Percentiles rank a stretch among this genome's conserved stretches.
These are phyloP conservation scores for Idaea dimidiata DNA, from an alignment of 2,888 invertebrate genomes.

Conservation along the genomic window DNA sequence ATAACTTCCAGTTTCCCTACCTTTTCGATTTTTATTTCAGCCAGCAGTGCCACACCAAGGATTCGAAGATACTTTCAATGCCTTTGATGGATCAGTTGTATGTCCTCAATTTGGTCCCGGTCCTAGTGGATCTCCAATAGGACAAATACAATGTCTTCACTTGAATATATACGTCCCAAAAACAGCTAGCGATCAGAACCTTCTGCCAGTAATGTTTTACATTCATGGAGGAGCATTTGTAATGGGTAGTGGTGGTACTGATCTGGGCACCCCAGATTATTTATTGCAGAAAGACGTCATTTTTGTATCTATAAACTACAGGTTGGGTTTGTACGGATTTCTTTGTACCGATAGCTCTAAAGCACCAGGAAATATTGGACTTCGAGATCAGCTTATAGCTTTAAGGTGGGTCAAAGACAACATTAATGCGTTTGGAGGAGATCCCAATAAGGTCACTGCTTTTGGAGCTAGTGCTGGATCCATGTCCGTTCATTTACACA, in stretches of 20 bases:
- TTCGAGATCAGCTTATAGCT: slow-evolving; percentile 41
- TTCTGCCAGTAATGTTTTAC: slow-evolving; percentile 5
- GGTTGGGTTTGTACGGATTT: slow-evolving; percentile 43
- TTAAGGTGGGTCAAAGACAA: slow-evolving; percentile 41
- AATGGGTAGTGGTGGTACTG: slow-evolving; percentile 10
- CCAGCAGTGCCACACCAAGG: slow-evolving; percentile 6
- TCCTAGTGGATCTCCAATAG: background rate
- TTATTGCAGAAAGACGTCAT: slow-evolving; percentile 37
- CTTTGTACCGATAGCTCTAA: slow-evolving; percentile 37
- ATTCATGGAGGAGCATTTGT: slow-evolving; percentile 19
- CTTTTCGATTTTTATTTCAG: slow-evolving; percentile 16
- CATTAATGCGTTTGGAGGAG: slow-evolving; percentile 43
- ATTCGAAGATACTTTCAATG: slow-evolving; percentile 28
- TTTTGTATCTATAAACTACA: slow-evolving; percentile 40
- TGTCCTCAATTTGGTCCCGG: slow-evolving; percentile 10
- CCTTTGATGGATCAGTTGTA: slow-evolving; percentile 6
- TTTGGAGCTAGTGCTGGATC: slow-evolving; percentile 42
- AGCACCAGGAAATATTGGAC: slow-evolving; percentile 41
- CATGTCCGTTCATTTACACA: slow-evolving; percentile 32
- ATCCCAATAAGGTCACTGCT: slow-evolving; percentile 35
- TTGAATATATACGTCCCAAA: background rate
- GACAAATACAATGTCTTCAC: background rate
- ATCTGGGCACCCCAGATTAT: slow-evolving; percentile 27
- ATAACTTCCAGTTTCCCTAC: background rate
- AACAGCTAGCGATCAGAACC: background rate